Evolutionary conservation across 2,888 invertebrate species (phyloP).

Genomic region (Acanthopleura granulata): DNA sequence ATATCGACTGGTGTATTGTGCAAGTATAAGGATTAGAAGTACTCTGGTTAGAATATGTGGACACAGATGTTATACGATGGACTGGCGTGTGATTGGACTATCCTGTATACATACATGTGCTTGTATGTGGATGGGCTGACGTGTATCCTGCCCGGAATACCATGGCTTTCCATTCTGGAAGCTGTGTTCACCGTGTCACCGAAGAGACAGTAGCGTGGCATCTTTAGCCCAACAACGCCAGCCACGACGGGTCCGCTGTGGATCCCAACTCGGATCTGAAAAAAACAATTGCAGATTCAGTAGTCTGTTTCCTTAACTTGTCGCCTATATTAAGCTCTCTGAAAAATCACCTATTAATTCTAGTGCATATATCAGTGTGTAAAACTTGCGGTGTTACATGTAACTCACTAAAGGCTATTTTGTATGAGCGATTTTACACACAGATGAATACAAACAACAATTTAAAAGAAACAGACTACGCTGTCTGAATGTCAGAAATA

Average conservation of each 20-base stretch:
- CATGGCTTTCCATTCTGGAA: conserved; percentile 34
- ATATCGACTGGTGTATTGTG: too few species aligned
- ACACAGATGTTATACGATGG: not conserved
- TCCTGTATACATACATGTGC: conserved; percentile 23
- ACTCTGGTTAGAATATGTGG: not conserved
- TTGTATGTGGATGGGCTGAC: conserved; percentile 23
- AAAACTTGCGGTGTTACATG: too few species aligned
- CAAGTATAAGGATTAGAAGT: too few species aligned
- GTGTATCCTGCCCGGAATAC: conserved; percentile 27
- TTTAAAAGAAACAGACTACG: too few species aligned
- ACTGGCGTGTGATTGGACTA: not conserved
- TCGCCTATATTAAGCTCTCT: too few species aligned
- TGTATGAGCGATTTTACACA: too few species aligned
- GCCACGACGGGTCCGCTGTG: conserved; percentile 33
- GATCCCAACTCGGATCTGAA: conserved; percentile 31
- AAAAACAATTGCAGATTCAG: not conserved
- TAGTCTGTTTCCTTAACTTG: too few species aligned
- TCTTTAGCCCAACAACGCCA: conserved; percentile 33
- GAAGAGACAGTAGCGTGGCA: conserved; percentile 33
- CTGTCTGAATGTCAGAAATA: too few species aligned
- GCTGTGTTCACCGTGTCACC: conserved; percentile 36
- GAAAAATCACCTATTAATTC: too few species aligned
- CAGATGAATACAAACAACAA: too few species aligned
- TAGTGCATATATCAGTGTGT: too few species aligned
- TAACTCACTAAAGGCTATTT: too few species aligned